Evolutionary conservation across 2,888 invertebrate species (phyloP), one percentile per base, ranked within the genome.

Genomic region (Drosophila flavopinicola): DNA sequence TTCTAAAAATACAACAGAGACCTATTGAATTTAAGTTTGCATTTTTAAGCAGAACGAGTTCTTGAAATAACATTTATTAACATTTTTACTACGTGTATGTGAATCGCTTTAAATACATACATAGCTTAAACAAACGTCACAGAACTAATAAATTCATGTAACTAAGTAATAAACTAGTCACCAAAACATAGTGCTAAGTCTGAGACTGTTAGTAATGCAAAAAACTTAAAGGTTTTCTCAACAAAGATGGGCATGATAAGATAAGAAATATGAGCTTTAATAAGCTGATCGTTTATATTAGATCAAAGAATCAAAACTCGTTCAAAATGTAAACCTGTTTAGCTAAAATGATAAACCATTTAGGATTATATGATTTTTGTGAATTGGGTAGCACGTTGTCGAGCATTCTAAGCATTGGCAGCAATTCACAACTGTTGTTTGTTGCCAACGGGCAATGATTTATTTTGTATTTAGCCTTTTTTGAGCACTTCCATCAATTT

Each of bases 401-500:
- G 58, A 48, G 23, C 47, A 45, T 52, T 60, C 25, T 17, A 44
- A 33, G 39, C 6, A 11, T 13, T 17, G 30, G 47, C 23, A 44
- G 23, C n/a, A 23, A 27, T 11, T 23, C 10, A 9, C 11, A 44
- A 30, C 3, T 44, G 15, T 27, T 42, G 24, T 20, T 38, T 47
- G 44, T 29, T 51, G 30, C 54, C 42, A 30, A 39, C 33, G 27
- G 30, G 6, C 57, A 60, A 39, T 80, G 73, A 79, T 73, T 73
- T 73, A 68, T 74, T 66, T 73, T 30, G 35, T 52, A 78, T 67
- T 63, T 66, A 76, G 52, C 59, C 66, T 41, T 41, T 61, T 73
- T 69, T 66, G 76, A 76, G 39, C 56, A 56, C 57, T 67, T 66
- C 77, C 67, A 86, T 80, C 64, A 86, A 48, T 84, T 66, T 70